These are phyloP conservation scores for Epizoanthus illoricatus DNA, from an alignment of 92 coral and sea anemone genomes.

Conservation along the genomic window DNA sequence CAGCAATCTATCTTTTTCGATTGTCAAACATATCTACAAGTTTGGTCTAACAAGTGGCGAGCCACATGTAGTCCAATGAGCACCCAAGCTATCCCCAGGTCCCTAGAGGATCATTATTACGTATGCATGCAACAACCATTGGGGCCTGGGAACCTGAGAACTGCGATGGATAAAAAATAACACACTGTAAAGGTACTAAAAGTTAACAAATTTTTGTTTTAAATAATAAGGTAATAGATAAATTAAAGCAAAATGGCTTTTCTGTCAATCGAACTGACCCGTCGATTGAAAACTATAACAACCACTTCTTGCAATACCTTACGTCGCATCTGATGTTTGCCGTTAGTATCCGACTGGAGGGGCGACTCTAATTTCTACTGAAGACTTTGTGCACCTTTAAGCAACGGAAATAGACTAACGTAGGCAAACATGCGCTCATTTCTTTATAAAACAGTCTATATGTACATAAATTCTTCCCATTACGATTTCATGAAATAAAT, in stretches of 20 bases:
- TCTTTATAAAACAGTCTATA: not conserved
- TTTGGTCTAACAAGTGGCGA: no score
- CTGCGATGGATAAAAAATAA: not conserved
- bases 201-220: not conserved
- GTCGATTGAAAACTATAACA: no score
- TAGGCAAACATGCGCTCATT: not conserved
- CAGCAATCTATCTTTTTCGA: no score
- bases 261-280: no score
- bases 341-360: no score
- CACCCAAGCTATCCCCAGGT: not conserved
- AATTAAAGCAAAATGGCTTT: no score
- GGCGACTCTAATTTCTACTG: not conserved
- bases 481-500: constrained; percentile 19
- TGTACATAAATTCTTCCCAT: constrained; percentile 3
- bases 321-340: no score
- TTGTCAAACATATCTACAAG: no score
- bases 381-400: not conserved
- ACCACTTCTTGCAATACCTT: no score
- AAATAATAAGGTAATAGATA: no score
- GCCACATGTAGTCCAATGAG: no score
- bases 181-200: not conserved
- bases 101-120: constrained; percentile 5
- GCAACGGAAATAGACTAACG: constrained; percentile 3
- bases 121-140: constrained; percentile 21
- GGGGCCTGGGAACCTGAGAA: constrained; percentile 1